Conservation (phyloP, 92 coral and sea anemone species). For the Epizoanthus stellaris region DNA sequence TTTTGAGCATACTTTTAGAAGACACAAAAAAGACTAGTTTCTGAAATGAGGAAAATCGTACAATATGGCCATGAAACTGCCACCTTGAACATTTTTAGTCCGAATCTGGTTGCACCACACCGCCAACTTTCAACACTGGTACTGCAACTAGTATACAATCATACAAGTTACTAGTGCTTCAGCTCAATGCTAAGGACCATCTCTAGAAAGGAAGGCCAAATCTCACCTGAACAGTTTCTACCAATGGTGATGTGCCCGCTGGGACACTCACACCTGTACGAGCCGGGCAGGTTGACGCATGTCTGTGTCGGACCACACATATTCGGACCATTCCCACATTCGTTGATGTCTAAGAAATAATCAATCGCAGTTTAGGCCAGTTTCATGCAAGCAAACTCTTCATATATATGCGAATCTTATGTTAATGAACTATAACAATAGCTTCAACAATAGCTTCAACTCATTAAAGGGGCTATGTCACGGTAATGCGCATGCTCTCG, state of each 20-base stretch:
- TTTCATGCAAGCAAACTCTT: background rate
- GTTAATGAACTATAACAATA: background rate
- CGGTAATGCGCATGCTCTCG: no score
- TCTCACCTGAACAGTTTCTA: constrained; percentile 59
- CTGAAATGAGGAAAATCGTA: no score
- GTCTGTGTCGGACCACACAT: constrained; percentile 27
- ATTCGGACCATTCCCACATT: constrained; percentile 33
- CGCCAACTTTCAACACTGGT: no score
- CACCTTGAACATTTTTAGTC: no score
- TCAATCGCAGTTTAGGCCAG: background rate
- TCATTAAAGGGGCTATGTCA: no score
- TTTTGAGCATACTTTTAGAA: no score
- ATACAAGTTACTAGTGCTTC: no score
- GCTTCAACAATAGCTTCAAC: background rate
- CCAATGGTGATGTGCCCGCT: constrained; percentile 70
- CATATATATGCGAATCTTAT: background rate
- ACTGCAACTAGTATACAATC: no score
- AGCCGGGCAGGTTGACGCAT: constrained; percentile 47
- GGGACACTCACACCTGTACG: constrained; percentile 46
- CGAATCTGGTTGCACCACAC: no score
- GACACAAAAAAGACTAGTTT: no score
- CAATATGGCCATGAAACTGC: no score
- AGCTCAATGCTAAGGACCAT: background rate
- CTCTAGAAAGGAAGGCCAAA: background rate
- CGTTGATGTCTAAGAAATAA: constrained; percentile 37